phyloP scores from a whole-genome alignment of 2,113 vertebrate genomes.

The Phylloscopus whistleri region DNA sequence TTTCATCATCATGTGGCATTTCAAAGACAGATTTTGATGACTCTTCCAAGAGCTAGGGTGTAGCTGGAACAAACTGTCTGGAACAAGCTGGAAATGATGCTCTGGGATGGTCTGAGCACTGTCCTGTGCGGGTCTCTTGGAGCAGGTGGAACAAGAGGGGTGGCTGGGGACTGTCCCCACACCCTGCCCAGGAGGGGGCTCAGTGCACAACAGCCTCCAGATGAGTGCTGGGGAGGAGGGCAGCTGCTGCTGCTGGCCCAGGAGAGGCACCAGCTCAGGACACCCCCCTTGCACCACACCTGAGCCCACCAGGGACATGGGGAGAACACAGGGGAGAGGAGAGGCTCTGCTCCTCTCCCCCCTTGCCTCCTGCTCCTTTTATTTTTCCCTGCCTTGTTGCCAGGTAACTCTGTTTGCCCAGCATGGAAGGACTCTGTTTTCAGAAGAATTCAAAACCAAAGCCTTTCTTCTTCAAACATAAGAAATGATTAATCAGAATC shows the following conservation, averaged over 20 bases:
- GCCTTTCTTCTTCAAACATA: slow-evolving; percentile 21
- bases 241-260: background rate
- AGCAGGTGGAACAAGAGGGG: background rate
- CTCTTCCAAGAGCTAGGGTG: background rate
- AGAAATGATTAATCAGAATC: background rate
- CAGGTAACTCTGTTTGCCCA: slow-evolving; percentile 28
- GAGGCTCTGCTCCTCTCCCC: background rate
- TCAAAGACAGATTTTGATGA: background rate
- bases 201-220: background rate
- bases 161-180: background rate
- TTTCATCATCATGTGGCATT: background rate
- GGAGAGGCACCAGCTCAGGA: background rate
- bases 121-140: background rate
- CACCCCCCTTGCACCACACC: background rate
- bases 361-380: background rate
- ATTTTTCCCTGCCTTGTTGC: background rate
- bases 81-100: background rate
- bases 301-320: background rate
- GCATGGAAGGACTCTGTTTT: background rate
- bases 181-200: background rate
- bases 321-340: background rate
- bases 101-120: background rate
- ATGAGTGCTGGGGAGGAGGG: accelerated
- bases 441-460: slow-evolving; percentile 1
- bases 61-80: background rate